Conservation (phyloP, 2,113 vertebrate species). For the Axis porcinus region DNA sequence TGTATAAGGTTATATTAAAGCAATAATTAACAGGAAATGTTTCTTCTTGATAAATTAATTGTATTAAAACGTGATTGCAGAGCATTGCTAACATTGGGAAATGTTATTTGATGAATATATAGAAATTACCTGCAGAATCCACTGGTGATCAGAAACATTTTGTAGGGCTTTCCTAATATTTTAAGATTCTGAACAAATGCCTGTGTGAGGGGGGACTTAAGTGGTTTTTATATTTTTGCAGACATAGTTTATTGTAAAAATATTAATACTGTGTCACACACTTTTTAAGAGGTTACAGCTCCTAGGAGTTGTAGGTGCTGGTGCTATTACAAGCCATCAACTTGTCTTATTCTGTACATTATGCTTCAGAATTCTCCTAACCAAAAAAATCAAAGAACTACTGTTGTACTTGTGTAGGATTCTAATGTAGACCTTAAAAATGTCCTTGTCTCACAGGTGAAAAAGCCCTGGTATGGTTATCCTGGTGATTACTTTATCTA, state of each 20-base stretch:
- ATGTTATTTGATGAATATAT: slow-evolving; percentile 29
- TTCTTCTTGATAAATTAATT: slow-evolving; percentile 56
- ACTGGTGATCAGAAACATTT: not conserved
- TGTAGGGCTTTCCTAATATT: not conserved
- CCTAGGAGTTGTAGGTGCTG: not conserved
- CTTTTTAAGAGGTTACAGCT: not conserved
- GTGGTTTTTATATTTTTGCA: not conserved
- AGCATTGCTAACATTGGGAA: not conserved
- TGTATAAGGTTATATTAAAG: slow-evolving; percentile 46
- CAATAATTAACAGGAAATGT: slow-evolving; percentile 58
- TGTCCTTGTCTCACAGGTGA: not conserved
- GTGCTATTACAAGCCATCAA: not conserved
- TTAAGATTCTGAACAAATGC: slow-evolving; percentile 19
- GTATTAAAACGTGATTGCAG: slow-evolving; percentile 37
- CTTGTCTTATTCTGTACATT: not conserved
- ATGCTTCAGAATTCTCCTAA: not conserved
- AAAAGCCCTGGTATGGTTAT: not conserved
- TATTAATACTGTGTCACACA: not conserved
- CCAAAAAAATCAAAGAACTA: not conserved
- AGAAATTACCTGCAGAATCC: slow-evolving; percentile 4
- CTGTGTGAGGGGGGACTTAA: not conserved
- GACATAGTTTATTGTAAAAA: not conserved
- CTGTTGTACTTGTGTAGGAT: not conserved
- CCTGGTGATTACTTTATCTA: not conserved
- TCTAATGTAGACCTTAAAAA: not conserved